A percentile compares a stretch with the other conserved stretches of the same genome.
Evolutionary conservation across 2,113 vertebrate genomes (phyloP).

Genomic region (Antennarius striatus): DNA sequence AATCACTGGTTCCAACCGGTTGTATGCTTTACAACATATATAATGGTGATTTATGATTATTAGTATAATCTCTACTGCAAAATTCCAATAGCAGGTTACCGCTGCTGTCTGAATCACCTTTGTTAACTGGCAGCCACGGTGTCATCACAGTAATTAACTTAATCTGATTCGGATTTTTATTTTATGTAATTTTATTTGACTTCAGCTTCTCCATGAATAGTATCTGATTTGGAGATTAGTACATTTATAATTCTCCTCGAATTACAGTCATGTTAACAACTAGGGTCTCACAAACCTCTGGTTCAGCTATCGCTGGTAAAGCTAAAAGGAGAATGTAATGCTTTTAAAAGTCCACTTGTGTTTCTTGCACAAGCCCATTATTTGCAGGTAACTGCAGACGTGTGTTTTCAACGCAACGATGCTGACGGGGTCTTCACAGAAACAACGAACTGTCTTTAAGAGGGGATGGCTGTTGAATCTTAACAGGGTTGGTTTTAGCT

Average conservation of each 20-base stretch:
- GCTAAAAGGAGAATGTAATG: background rate
- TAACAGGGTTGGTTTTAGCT: constrained; percentile 74
- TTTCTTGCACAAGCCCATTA: constrained; percentile 11
- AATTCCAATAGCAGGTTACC: background rate
- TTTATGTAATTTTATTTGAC: too few relatives aligned
- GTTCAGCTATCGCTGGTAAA: background rate
- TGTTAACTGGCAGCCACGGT: too few relatives aligned
- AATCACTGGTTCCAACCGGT: too few relatives aligned
- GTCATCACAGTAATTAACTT: too few relatives aligned
- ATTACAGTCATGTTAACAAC: too few relatives aligned
- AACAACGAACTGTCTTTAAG: constrained; percentile 46
- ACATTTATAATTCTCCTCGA: too few relatives aligned
- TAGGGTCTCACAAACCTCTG: too few relatives aligned
- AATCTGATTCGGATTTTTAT: too few relatives aligned
- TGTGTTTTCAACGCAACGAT: constrained; percentile 18
- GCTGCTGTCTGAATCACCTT: too few relatives aligned
- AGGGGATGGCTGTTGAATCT: constrained; percentile 38
- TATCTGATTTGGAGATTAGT: too few relatives aligned
- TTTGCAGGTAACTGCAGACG: background rate
- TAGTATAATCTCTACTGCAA: background rate
- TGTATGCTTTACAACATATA: background rate
- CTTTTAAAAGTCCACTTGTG: background rate
- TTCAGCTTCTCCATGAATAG: too few relatives aligned
- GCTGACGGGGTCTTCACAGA: constrained; percentile 53
- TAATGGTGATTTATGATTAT: background rate